Evolutionary conservation across 35 echinoderm and acorn worm species (phyloP).

Genomic region (Lytechinus pictus): DNA sequence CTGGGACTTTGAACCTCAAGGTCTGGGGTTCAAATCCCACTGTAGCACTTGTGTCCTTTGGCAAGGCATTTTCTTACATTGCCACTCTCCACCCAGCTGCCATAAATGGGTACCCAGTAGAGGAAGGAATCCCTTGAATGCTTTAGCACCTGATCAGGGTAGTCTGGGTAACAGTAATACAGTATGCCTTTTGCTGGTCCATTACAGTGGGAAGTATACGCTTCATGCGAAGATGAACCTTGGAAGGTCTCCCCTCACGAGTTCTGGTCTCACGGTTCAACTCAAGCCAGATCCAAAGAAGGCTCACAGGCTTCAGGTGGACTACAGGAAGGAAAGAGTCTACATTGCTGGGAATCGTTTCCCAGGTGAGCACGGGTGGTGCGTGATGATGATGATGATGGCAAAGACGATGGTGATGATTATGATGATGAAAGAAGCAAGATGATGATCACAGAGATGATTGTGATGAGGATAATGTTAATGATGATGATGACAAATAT

Average conservation of each 20-base stretch:
- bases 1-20: too few relatives aligned
- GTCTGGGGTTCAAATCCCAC: too few relatives aligned
- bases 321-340: slow-evolving; percentile 53
- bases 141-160: too few relatives aligned
- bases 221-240: slow-evolving; percentile 63
- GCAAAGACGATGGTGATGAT: slow-evolving; percentile 33
- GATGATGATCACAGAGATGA: not conserved
- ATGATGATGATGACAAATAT: not conserved
- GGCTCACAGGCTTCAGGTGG: slow-evolving; percentile 53
- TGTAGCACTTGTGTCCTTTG: too few relatives aligned
- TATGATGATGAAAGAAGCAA: slow-evolving; percentile 30
- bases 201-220: slow-evolving; percentile 71
- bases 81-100: too few relatives aligned
- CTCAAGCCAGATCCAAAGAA: slow-evolving; percentile 75
- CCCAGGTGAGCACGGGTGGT: slow-evolving; percentile 72
- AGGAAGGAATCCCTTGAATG: too few relatives aligned
- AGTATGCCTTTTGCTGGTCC: not conserved
- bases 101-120: too few relatives aligned
- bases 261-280: slow-evolving; percentile 53
- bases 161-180: too few relatives aligned
- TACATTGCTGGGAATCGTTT: slow-evolving; percentile 66
- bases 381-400: slow-evolving; percentile 2
- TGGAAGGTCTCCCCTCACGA: slow-evolving; percentile 52
- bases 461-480: slow-evolving; percentile 33
- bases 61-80: too few relatives aligned